Evolutionary conservation across 2,888 invertebrate species (phyloP).

Genomic region (Lepidocyrtinus sp.): DNA sequence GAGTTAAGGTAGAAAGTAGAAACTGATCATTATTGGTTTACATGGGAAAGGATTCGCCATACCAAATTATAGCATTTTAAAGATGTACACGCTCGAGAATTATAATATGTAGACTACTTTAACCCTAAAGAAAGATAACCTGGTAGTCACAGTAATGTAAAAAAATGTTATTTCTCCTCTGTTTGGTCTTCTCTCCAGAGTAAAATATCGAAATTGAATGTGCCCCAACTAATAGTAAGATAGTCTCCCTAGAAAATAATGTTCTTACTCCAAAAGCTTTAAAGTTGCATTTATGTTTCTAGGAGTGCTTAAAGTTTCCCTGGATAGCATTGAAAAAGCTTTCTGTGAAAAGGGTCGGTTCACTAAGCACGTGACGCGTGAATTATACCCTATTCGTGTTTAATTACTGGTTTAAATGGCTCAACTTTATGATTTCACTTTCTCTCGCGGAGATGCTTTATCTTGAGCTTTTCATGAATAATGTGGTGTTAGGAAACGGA

Average conservation of each 20-base stretch:
- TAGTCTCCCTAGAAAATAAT: neutral
- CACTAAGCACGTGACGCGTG: neutral
- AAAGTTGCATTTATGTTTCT: no score
- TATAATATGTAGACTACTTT: no score
- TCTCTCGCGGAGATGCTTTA: neutral
- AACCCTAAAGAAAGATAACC: neutral
- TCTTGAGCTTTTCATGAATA: neutral
- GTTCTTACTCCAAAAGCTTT: no score
- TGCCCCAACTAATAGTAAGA: neutral
- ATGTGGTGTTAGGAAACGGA: no score
- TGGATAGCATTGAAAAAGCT: no score
- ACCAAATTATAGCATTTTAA: no score
- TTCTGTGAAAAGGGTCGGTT: neutral
- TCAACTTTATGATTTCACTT: neutral
- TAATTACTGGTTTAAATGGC: neutral
- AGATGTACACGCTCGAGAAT: no score
- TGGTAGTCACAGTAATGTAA: neutral
- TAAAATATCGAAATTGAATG: conserved; percentile 34
- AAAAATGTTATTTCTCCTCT: neutral
- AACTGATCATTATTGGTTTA: neutral
- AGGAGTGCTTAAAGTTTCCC: no score
- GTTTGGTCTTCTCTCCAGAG: conserved; percentile 10
- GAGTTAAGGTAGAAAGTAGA: neutral
- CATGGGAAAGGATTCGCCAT: no score
- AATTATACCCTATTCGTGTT: neutral